A percentile compares a stretch with the other conserved stretches of the same genome.
These are phyloP conservation scores for Altica lythri DNA, from an alignment of 2,888 invertebrate species.

Conservation along the genomic window DNA sequence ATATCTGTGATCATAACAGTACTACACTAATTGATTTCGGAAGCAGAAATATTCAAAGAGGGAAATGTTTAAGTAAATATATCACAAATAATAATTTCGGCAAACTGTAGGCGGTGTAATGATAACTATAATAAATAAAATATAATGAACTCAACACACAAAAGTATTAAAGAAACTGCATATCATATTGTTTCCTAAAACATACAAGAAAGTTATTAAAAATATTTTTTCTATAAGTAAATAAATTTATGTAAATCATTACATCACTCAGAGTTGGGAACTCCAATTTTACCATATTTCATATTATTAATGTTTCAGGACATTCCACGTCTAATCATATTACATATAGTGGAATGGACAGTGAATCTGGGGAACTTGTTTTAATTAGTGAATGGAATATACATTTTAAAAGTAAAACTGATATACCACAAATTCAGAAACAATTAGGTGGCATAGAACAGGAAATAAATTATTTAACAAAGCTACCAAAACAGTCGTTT, in stretches of 20 bases:
- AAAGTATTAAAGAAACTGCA: too few relatives aligned
- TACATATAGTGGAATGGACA: constrained; percentile 78
- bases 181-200: too few relatives aligned
- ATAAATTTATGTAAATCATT: too few relatives aligned
- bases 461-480: constrained; percentile 73
- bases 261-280: too few relatives aligned
- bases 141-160: too few relatives aligned
- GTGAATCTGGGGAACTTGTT: constrained; percentile 71
- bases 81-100: background rate
- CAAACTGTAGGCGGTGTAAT: too few relatives aligned
- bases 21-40: constrained; percentile 63
- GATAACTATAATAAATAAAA: too few relatives aligned
- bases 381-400: constrained; percentile 79
- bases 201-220: too few relatives aligned
- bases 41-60: constrained; percentile 69
- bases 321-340: constrained; percentile 76
- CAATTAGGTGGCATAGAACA: constrained; percentile 75
- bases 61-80: constrained; percentile 73
- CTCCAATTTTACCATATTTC: background rate
- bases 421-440: constrained; percentile 57
- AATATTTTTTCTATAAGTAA: too few relatives aligned
- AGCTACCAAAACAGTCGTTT: constrained; percentile 72
- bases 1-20: constrained; percentile 62
- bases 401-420: constrained; percentile 53
- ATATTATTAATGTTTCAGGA: constrained; percentile 56